phyloP scores from a whole-genome alignment of 2,797 vertebrate genomes.

The Hybognathus amarus region DNA sequence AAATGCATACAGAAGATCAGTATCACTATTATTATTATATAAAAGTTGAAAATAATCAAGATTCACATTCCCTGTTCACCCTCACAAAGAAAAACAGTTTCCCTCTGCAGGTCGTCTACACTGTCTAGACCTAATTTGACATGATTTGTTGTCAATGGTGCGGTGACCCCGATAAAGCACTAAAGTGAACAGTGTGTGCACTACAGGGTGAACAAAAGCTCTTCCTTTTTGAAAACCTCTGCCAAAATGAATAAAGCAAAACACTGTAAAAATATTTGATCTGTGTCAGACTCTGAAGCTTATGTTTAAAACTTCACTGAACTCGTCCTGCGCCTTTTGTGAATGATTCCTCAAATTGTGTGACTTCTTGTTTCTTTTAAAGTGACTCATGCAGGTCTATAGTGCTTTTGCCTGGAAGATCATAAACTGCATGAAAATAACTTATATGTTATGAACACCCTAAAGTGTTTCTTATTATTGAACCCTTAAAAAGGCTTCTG shows the following conservation, averaged over 20 bases:
- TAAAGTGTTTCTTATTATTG: no score
- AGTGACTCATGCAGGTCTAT: neutral
- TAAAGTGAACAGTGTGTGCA: neutral
- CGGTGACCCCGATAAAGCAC: constrained; percentile 18
- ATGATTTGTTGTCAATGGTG: constrained; percentile 46
- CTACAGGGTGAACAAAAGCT: constrained; percentile 1
- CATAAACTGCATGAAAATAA: neutral
- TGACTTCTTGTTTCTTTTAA: neutral
- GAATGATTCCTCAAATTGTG: neutral
- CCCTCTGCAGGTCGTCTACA: constrained; percentile 26
- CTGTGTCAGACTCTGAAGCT: neutral
- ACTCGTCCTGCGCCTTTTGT: neutral
- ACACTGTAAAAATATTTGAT: constrained; percentile 11
- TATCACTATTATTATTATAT: constrained; percentile 23
- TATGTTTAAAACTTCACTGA: neutral
- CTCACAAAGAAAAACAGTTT: constrained; percentile 36
- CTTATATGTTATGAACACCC: no score
- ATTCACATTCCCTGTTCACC: constrained; percentile 5
- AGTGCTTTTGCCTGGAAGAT: neutral
- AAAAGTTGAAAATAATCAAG: constrained; percentile 39
- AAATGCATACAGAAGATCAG: constrained; percentile 5
- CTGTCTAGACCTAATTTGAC: constrained; percentile 45
- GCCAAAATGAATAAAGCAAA: constrained; percentile 18
- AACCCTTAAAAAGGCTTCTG: no score
- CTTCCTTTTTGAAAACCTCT: constrained; percentile 9